Evolutionary conservation across 2,113 vertebrate genomes (phyloP).

Genomic region (Antechinus flavipes): DNA sequence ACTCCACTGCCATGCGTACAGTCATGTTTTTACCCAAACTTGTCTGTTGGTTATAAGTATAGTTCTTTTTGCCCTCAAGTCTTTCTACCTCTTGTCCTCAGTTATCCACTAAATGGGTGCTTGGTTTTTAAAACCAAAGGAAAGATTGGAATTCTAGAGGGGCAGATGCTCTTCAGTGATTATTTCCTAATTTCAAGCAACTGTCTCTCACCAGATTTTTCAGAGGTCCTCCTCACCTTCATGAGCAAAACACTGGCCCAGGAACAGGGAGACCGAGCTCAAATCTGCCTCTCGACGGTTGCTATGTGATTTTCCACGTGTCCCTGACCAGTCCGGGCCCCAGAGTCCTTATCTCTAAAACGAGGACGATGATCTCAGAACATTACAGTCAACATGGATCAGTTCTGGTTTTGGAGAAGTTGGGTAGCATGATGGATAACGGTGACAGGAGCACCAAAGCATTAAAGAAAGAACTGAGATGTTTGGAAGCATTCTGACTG

Average conservation of each 20-base stretch:
- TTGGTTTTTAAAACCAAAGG: slow-evolving; percentile 33
- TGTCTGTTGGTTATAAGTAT: neutral
- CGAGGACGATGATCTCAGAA: neutral
- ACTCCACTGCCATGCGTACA: neutral
- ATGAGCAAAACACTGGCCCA: neutral
- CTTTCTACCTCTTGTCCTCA: slow-evolving; percentile 49
- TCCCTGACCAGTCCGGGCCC: neutral
- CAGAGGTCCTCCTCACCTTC: neutral
- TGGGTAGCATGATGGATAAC: neutral
- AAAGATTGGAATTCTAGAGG: slow-evolving; percentile 24
- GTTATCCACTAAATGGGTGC: slow-evolving; percentile 16
- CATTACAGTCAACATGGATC: neutral
- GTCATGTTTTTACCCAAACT: slow-evolving; percentile 35
- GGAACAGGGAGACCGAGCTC: neutral
- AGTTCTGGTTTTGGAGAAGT: neutral
- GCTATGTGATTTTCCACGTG: neutral
- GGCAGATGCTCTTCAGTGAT: slow-evolving; percentile 30
- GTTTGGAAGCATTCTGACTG: neutral
- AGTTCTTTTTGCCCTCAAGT: slow-evolving; percentile 20
- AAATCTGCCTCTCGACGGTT: neutral
- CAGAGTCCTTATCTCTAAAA: neutral
- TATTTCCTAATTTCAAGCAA: neutral
- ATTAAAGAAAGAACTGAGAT: slow-evolving; percentile 4
- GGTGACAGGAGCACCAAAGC: neutral
- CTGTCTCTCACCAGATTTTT: neutral